Evolutionary conservation across 1,140 invertebrate species (phyloP), one percentile per base, ranked within the genome.

Genomic region (Solenopsis fugax): DNA sequence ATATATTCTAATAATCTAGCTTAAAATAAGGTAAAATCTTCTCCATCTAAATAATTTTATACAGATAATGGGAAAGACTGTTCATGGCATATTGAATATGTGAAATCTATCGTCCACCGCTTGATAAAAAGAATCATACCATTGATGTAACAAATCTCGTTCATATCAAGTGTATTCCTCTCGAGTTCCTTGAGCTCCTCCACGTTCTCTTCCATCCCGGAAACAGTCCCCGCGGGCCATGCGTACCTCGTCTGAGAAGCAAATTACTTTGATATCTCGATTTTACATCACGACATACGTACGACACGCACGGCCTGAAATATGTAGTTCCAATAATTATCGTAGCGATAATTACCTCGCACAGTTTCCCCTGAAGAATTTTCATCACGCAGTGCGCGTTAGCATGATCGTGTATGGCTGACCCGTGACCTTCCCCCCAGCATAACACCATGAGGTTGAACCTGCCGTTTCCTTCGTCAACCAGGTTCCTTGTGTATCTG

Each of bases 321-420:
- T 72, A 29, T 29, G 29, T 2, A 29, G 5, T 52, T 81, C n/a
- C 5, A 45, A 78, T 50, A 50, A 62, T n/a, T 62, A 58, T 16
- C 34, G 3, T 12, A 4, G 18, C 16, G 0, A 13, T 73, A 29
- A 60, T 76, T 86, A 97, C 96, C 96, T 98, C 97, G 54, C 96
- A 96, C 24, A 98, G 93, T 88, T 96, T 96, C 13, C 97, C 97
- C 84, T 97, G 96, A 0, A 98, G 95, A 77, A 98, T 96, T 96
- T 99, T 99, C 98, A 99, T 99, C 92, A 99, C 99, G 94, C 99
- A 99, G 93, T 99, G 99, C 0, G 99, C 97, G 92, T 99, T 97
- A 0, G 99, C 97, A 93, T 99, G 99, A 94, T 99, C 99, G 93
- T 99, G 99, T 88, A 99, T 99, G 18, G 98, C 97, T 0, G 98